Evolutionary conservation across 2,888 invertebrate species (phyloP).

Genomic region (Mythimna impura): DNA sequence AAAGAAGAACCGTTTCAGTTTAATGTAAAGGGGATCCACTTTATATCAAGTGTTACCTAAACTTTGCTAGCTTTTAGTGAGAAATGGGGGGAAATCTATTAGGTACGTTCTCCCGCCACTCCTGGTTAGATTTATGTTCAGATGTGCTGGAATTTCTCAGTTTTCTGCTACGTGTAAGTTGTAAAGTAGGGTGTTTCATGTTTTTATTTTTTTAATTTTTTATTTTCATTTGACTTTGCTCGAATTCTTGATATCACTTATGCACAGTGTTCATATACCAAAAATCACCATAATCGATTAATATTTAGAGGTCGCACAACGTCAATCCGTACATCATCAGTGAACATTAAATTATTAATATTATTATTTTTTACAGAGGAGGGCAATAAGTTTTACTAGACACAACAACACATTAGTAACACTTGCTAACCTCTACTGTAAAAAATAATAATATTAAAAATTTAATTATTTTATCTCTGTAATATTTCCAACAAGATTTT

Average conservation of each 20-base stretch:
- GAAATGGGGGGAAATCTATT: slow-evolving; percentile 55
- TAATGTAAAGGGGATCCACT: slow-evolving; percentile 41
- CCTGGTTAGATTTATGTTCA: slow-evolving; percentile 54
- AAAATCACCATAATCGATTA: no score
- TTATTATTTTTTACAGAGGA: no score
- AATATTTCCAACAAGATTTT: no score
- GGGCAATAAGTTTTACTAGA: no score
- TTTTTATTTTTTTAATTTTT: slow-evolving; percentile 9
- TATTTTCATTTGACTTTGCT: slow-evolving; percentile 16
- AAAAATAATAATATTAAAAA: no score
- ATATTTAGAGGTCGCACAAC: no score
- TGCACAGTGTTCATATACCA: no score
- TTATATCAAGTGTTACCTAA: slow-evolving; percentile 49
- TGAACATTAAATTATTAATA: no score
- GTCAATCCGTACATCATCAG: no score
- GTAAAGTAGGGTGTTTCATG: slow-evolving; percentile 17
- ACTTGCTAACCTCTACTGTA: no score
- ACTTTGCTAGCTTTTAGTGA: slow-evolving; percentile 44
- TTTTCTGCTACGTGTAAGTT: slow-evolving; percentile 41
- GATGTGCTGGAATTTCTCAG: slow-evolving; percentile 54
- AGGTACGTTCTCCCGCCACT: slow-evolving; percentile 39
- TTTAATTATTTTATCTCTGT: no score
- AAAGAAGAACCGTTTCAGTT: slow-evolving; percentile 37
- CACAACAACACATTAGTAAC: no score
- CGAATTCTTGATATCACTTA: not conserved